Base-by-base conservation (phyloP, 2,113 vertebrate species). In the Phrynosoma platyrhinos region DNA sequence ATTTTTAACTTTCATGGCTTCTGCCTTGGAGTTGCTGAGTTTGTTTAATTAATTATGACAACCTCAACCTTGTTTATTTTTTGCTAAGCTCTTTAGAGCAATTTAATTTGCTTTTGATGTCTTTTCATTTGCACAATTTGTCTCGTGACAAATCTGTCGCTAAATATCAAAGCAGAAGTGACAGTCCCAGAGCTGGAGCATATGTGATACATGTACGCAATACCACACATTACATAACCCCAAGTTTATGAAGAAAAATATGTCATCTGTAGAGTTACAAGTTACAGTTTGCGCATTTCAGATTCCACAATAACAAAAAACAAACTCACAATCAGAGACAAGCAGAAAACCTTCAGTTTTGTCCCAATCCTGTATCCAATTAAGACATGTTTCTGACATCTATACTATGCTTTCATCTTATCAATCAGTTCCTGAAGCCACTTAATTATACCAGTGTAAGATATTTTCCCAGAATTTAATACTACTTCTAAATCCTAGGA, bases 21-120 rank as follows among this genome's bases (percentile, higher is more conserved):
- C 78, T 83, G 72, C n/a, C 42, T 83, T 55, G 23, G 71, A 77
- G 30, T 83, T 20, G 27, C 47, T 27, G 62, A 55, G n/a, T 52
- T 69, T 78, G 36, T 69, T 55, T 55, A 88, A 88, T 88, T 88
- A 64, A 83, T 78, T 88, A 78, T 88, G 87, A 83, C 87, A 88
- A 68, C 40, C 72, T 55, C 42, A 53, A 68, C 80, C 62, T 88
- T 88, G 81, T 83, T 88, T 79, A 52, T 69, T 79, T 86, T 83
- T 83, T 83, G 81, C 62, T 78, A 88, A 78, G 74, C 74, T 69
- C 42, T 69, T 83, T 69, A 88, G 75, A 68, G 58, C 55, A 82
- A 83, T 88, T 87, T 82, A 88, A 83, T 88, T 88, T 68, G 74
- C 74, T 88, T 52, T 69, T 88, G 87, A 78, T 32, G 27, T 53